These are phyloP conservation scores for Venustoraphidia nigricollis DNA, from an alignment of 2,888 invertebrate genomes.

Conservation along the genomic window DNA sequence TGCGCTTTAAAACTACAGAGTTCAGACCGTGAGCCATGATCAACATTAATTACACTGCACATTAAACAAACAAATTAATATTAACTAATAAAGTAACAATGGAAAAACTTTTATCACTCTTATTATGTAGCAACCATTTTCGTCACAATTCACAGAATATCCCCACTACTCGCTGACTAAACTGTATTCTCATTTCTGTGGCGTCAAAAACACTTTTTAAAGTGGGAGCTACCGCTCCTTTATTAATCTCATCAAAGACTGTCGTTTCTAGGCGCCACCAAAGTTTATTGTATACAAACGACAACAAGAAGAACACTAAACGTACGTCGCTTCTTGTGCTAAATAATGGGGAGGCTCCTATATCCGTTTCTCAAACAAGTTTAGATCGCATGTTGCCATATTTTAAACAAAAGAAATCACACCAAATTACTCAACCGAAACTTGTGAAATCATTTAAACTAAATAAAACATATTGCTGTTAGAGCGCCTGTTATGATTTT, in stretches of 20 bases:
- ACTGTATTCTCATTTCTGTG: conserved; percentile 50
- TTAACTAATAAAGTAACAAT: conserved; percentile 23
- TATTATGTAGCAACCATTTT: conserved; percentile 38
- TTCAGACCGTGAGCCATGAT: conserved; percentile 42
- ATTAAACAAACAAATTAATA: conserved; percentile 14
- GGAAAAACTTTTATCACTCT: conserved; percentile 26
- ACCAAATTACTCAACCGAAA: background rate
- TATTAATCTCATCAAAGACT: conserved; percentile 28
- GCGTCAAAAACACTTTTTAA: conserved; percentile 44
- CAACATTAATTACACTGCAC: conserved; percentile 7
- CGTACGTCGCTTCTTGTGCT: conserved; percentile 30
- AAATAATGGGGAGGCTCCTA: conserved; percentile 31
- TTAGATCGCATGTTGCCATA: conserved; percentile 42
- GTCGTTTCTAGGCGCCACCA: conserved; percentile 15
- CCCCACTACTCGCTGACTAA: conserved; percentile 33
- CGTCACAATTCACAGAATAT: conserved; percentile 32
- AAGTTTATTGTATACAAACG: conserved; percentile 3
- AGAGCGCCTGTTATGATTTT: background rate
- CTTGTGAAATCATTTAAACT: background rate
- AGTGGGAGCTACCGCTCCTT: conserved; percentile 35
- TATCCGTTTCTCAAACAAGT: conserved; percentile 61
- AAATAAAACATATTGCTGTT: background rate
- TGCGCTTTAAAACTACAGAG: conserved; percentile 31
- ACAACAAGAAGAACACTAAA: conserved; percentile 13
- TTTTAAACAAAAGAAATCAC: conserved; percentile 10